Percentiles rank a stretch among this genome's conserved stretches.
Conservation (phyloP, 92 coral and sea anemone genomes). For the Ricordea florida region DNA sequence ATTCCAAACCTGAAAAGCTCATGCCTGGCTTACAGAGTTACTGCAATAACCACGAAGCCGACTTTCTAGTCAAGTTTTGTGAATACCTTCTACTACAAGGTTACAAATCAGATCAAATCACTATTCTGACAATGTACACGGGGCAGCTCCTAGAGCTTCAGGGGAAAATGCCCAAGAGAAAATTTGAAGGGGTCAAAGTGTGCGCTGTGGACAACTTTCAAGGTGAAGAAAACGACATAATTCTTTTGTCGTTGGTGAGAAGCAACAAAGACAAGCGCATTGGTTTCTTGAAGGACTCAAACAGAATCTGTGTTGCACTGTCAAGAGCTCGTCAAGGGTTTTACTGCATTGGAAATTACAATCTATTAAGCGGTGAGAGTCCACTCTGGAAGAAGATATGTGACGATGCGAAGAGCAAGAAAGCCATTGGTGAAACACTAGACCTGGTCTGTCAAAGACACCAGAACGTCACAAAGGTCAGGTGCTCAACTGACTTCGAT, state of each 20-base stretch:
- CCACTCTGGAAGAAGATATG: slow-evolving; percentile 68
- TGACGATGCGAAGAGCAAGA: slow-evolving; percentile 24
- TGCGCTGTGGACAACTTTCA: slow-evolving; percentile 73
- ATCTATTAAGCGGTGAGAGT: slow-evolving; percentile 31
- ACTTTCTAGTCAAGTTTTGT: slow-evolving; percentile 57
- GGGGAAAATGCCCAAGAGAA: slow-evolving; percentile 46
- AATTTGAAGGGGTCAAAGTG: slow-evolving; percentile 58
- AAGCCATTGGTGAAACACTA: neutral
- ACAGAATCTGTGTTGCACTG: slow-evolving; percentile 83
- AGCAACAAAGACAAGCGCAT: slow-evolving; percentile 61
- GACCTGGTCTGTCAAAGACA: slow-evolving; percentile 21
- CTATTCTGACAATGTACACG: slow-evolving; percentile 70
- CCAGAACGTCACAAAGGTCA: neutral
- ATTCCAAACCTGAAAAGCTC: slow-evolving; percentile 32
- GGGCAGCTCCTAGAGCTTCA: slow-evolving; percentile 64
- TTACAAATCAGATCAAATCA: slow-evolving; percentile 39
- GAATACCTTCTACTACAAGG: slow-evolving; percentile 62
- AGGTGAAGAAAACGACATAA: slow-evolving; percentile 83
- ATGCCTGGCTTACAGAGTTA: slow-evolving; percentile 60
- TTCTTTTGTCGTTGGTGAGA: slow-evolving; percentile 71
- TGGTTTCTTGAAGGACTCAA: slow-evolving; percentile 73
- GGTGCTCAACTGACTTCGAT: neutral
- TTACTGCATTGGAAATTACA: slow-evolving; percentile 73
- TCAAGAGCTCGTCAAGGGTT: slow-evolving; percentile 78
- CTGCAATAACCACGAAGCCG: slow-evolving; percentile 69